These are phyloP conservation scores for Hemibagrus guttatus DNA, from an alignment of 2,797 vertebrate species.

Conservation along the genomic window DNA sequence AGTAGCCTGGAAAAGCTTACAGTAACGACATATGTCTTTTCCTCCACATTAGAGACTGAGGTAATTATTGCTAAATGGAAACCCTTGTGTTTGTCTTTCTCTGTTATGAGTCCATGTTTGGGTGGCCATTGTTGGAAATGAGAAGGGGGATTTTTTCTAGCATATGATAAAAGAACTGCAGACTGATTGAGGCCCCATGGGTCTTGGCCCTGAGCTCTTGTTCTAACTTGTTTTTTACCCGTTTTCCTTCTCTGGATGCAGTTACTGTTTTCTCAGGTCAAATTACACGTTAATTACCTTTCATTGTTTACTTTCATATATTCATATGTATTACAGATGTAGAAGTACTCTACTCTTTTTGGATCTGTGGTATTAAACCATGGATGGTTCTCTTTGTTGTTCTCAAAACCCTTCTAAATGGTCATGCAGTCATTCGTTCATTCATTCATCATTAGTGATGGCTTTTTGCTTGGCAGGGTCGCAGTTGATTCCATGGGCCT, in stretches of 20 bases:
- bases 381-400: slow-evolving; percentile 22
- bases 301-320: slow-evolving; percentile 53
- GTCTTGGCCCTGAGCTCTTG: slow-evolving; percentile 40
- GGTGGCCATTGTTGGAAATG: slow-evolving; percentile 53
- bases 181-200: slow-evolving; percentile 60
- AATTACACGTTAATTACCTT: slow-evolving; percentile 62
- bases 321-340: slow-evolving; percentile 55
- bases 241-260: slow-evolving; percentile 55
- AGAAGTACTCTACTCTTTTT: slow-evolving; percentile 38
- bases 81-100: slow-evolving; percentile 51
- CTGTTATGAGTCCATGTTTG: slow-evolving; percentile 35
- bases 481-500: neutral
- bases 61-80: slow-evolving; percentile 51
- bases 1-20: slow-evolving; percentile 50
- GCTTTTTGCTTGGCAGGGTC: neutral
- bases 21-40: slow-evolving; percentile 43
- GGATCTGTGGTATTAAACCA: slow-evolving; percentile 27
- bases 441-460: neutral
- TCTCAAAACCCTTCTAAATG: slow-evolving; percentile 33
- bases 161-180: slow-evolving; percentile 51
- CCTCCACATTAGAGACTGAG: slow-evolving; percentile 29
- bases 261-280: slow-evolving; percentile 61
- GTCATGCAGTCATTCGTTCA: neutral
- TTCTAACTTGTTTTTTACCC: slow-evolving; percentile 42
- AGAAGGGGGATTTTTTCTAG: slow-evolving; percentile 26